These are phyloP conservation scores for Oenanthe oenanthe DNA, from an alignment of 2,113 vertebrate species.

Conservation along the genomic window DNA sequence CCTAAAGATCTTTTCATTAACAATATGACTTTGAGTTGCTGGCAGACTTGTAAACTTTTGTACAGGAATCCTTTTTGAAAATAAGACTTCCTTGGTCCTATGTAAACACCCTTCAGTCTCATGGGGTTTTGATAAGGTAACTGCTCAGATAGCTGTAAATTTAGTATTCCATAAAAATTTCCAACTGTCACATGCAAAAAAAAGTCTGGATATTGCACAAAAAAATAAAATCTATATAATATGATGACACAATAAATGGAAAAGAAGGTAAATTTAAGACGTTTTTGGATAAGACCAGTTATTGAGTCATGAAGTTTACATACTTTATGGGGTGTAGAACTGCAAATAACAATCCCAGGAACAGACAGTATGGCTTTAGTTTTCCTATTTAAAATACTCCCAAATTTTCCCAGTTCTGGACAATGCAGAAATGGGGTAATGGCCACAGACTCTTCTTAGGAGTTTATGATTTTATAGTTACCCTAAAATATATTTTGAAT, in stretches of 20 bases:
- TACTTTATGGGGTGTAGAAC: neutral
- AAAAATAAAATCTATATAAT: neutral
- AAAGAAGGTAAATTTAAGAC: neutral
- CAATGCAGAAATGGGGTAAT: neutral
- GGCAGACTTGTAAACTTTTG: neutral
- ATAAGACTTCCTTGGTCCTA: neutral
- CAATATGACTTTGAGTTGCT: neutral
- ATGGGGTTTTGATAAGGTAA: neutral
- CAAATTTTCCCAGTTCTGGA: neutral
- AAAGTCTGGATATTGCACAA: neutral
- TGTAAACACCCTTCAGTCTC: neutral
- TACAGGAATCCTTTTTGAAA: neutral
- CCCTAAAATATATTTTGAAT: neutral
- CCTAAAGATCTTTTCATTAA: neutral
- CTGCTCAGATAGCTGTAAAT: neutral
- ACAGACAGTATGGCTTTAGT: neutral
- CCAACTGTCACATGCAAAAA: neutral
- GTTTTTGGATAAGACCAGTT: neutral
- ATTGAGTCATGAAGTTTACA: neutral
- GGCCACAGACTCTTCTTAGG: neutral
- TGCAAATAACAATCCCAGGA: neutral
- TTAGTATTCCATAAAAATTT: neutral
- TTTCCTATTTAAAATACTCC: neutral
- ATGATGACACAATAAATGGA: neutral
- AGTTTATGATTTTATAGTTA: neutral